These are phyloP conservation scores for Petrophora chlorosata DNA, from an alignment of 2,888 invertebrate genomes.

Conservation along the genomic window DNA sequence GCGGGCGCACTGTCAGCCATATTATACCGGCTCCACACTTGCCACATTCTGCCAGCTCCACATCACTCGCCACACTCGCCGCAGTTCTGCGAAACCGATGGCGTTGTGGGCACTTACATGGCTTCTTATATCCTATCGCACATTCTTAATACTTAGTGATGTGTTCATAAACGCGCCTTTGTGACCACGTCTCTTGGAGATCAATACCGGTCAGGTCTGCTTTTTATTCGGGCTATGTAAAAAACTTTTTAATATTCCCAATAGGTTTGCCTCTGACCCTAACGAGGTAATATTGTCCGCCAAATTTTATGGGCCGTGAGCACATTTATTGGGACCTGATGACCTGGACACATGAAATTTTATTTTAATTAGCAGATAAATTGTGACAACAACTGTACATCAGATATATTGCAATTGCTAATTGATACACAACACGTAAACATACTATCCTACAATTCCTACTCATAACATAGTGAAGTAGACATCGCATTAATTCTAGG, in stretches of 20 bases:
- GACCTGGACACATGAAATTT: no score
- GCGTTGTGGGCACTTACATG: constrained; percentile 5
- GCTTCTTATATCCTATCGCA: constrained; percentile 14
- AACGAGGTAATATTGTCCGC: neutral
- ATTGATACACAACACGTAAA: no score
- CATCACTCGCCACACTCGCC: no score
- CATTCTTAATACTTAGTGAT: constrained; percentile 27
- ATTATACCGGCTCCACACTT: constrained; percentile 26
- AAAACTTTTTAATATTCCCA: neutral
- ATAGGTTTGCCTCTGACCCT: constrained; percentile 3
- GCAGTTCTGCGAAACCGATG: constrained; percentile 45
- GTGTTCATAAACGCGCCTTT: constrained; percentile 27
- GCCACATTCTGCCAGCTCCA: constrained; percentile 24
- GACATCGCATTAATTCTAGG: no score
- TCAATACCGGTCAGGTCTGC: constrained; percentile 2
- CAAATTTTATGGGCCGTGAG: no score
- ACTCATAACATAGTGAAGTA: no score
- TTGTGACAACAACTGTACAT: no score
- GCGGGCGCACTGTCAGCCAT: constrained; percentile 46
- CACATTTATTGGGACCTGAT: no score
- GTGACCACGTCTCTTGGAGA: constrained; percentile 5
- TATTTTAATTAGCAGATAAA: no score
- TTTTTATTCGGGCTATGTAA: neutral
- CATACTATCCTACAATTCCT: no score
- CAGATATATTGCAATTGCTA: no score